A percentile compares a stretch with the other conserved stretches of the same genome.
Conservation (phyloP, 2,797 vertebrate genomes). For the Sebastes paucispinis region DNA sequence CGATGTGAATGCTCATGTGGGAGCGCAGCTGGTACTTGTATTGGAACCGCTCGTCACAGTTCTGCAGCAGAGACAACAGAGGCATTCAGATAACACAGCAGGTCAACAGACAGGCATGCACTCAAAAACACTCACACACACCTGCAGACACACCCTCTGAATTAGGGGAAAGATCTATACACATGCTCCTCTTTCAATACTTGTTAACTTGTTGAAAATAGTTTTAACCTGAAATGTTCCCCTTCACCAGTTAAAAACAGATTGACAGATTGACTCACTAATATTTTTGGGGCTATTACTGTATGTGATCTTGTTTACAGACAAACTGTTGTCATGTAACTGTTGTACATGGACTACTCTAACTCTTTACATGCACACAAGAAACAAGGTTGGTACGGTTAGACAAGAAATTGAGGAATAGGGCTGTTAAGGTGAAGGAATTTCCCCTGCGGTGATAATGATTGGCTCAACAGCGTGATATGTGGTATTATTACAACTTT, state of each 20-base stretch:
- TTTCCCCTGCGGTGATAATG: no score
- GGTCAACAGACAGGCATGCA: neutral
- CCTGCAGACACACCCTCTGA: neutral
- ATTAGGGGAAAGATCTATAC: neutral
- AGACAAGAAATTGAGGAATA: neutral
- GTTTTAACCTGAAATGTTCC: neutral
- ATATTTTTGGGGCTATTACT: neutral
- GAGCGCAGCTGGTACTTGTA: conserved; percentile 99
- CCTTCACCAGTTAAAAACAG: neutral
- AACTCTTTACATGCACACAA: neutral
- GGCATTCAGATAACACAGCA: neutral
- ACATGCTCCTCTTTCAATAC: neutral
- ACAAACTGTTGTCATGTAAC: neutral
- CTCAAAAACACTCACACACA: neutral
- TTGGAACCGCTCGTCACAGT: conserved; percentile 94
- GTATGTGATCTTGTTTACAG: neutral
- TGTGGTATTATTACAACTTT: no score
- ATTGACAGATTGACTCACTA: neutral
- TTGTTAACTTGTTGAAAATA: neutral
- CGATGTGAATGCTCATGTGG: conserved; percentile 99
- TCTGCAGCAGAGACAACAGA: conserved; percentile 63
- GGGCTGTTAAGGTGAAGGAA: no score
- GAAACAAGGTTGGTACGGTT: neutral
- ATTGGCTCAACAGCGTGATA: no score
- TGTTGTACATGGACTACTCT: neutral